phyloP scores from a whole-genome alignment of 2,113 vertebrate genomes.

The Motacilla alba region DNA sequence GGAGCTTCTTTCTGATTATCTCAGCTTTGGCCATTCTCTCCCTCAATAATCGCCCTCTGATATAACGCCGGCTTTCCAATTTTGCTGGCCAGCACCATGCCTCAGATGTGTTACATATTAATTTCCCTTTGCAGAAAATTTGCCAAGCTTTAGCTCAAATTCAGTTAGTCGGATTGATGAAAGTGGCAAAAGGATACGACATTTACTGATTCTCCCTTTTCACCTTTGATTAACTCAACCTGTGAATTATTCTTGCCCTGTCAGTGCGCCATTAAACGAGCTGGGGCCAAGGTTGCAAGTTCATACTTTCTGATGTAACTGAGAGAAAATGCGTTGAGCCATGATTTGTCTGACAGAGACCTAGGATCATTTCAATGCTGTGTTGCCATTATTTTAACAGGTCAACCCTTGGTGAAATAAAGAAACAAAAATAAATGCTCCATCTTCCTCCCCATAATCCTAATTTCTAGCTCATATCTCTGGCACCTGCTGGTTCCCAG shows the following conservation, averaged over 20 bases:
- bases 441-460: not conserved
- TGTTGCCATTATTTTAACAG: constrained; percentile 61
- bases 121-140: constrained; percentile 92
- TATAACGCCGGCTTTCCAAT: constrained; percentile 84
- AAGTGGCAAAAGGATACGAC: constrained; percentile 95
- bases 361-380: constrained; percentile 65
- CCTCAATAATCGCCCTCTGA: constrained; percentile 82
- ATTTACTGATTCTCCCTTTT: constrained; percentile 97
- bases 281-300: constrained; percentile 69
- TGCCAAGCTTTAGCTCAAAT: constrained; percentile 89
- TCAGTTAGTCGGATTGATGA: constrained; percentile 99
- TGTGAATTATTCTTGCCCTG: constrained; percentile 83
- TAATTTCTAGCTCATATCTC: not conserved
- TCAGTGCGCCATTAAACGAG: constrained; percentile 84
- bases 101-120: constrained; percentile 97
- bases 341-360: constrained; percentile 64
- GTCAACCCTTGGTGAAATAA: not conserved
- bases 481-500: not conserved
- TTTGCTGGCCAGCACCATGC: constrained; percentile 76
- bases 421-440: constrained; percentile 2
- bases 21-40: constrained; percentile 82
- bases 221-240: constrained; percentile 99
- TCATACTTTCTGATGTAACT: constrained; percentile 68
- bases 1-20: constrained; percentile 91
- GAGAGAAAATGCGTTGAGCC: constrained; percentile 61